A percentile compares a stretch with the other conserved stretches of the same genome.
Conservation (phyloP, 2,888 invertebrate species). For the Chirona hameri region DNA sequence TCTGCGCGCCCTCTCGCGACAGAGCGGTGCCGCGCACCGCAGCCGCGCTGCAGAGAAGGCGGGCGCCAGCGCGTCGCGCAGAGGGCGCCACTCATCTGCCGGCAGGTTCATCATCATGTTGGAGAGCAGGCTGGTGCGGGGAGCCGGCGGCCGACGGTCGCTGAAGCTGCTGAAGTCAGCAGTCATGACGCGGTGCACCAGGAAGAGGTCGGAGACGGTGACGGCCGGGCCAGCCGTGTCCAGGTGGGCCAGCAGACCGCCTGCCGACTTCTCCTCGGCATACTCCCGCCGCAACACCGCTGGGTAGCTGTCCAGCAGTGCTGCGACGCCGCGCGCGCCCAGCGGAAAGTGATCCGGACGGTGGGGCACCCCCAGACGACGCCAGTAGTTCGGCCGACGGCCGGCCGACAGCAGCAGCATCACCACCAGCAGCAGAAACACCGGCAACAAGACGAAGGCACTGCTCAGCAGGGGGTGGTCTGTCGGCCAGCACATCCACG, state of each 20-base stretch:
- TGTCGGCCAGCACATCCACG: too few relatives aligned
- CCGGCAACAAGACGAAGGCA: not conserved
- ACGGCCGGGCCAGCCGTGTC: not conserved
- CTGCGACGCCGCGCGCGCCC: not conserved
- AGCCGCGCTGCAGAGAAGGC: not conserved
- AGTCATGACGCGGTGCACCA: not conserved
- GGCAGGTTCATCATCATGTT: constrained; percentile 3
- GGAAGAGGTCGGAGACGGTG: not conserved
- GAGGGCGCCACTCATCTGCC: not conserved
- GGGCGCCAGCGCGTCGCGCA: not conserved
- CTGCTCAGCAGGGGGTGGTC: too few relatives aligned
- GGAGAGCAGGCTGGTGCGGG: not conserved
- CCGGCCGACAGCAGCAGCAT: not conserved
- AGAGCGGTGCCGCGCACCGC: not conserved
- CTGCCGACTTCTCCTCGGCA: not conserved
- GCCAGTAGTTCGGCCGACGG: not conserved
- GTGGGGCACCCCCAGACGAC: not conserved
- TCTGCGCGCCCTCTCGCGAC: not conserved
- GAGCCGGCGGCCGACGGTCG: not conserved
- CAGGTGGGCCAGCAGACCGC: not conserved
- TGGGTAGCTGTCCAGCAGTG: not conserved
- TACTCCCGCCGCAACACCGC: not conserved
- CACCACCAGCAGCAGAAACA: not conserved
- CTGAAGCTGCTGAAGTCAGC: not conserved
- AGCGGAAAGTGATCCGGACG: not conserved